phyloP scores from a whole-genome alignment of 2,888 invertebrate species.

The Macrosoma leucophasiata region DNA sequence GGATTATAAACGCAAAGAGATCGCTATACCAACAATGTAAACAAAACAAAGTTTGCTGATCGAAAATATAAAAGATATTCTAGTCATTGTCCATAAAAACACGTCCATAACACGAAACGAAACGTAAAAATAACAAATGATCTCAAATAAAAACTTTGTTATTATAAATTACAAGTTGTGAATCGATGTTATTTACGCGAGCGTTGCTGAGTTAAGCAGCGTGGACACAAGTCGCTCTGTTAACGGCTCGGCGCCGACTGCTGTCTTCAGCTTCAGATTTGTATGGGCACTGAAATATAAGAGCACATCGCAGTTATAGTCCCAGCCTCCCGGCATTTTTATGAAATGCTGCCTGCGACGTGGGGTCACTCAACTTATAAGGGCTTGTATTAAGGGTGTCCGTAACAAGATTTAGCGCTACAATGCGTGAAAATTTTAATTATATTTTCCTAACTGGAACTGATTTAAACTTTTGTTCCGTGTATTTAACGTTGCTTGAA shows the following conservation, averaged over 20 bases:
- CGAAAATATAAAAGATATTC: too few relatives aligned
- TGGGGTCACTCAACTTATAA: slow-evolving; percentile 56
- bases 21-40: too few relatives aligned
- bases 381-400: slow-evolving; percentile 49
- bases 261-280: slow-evolving; percentile 34
- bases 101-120: slow-evolving; percentile 7
- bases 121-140: slow-evolving; percentile 5
- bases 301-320: slow-evolving; percentile 41
- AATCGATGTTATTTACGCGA: slow-evolving; percentile 68
- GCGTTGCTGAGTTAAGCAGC: slow-evolving; percentile 18
- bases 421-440: slow-evolving; percentile 18
- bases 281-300: slow-evolving; percentile 48
- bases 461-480: slow-evolving; percentile 10
- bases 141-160: slow-evolving; percentile 16
- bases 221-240: slow-evolving; percentile 31
- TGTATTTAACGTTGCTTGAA: too few relatives aligned
- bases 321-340: slow-evolving; percentile 49
- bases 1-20: too few relatives aligned
- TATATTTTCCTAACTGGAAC: slow-evolving; percentile 4
- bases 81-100: too few relatives aligned
- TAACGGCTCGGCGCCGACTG: slow-evolving; percentile 52
- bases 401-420: slow-evolving; percentile 22
- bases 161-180: slow-evolving; percentile 28
- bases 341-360: slow-evolving; percentile 46
- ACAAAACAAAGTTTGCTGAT: too few relatives aligned